Evolutionary conservation across 2,797 vertebrate species (phyloP).

Genomic region (Anguilla marmorata): DNA sequence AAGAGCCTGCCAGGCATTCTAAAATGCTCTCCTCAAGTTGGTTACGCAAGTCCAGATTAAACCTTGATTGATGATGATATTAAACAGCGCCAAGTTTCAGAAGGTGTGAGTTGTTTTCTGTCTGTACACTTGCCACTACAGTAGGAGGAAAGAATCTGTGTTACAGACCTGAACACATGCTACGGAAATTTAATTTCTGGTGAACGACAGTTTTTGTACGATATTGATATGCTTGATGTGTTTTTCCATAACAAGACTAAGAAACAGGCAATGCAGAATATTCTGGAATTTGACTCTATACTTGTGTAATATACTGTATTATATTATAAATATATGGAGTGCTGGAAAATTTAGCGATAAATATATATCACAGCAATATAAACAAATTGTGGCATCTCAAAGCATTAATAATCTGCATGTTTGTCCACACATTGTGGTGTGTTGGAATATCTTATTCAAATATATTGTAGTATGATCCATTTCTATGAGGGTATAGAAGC

Average conservation of each 20-base stretch:
- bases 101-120: background rate
- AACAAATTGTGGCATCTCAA: too few species aligned
- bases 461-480: too few species aligned
- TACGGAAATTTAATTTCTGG: background rate
- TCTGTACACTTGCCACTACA: background rate
- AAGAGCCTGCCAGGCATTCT: background rate
- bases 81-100: background rate
- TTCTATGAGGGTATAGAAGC: background rate
- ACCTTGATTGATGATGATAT: background rate
- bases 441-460: too few species aligned
- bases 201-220: background rate
- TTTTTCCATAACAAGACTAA: too few species aligned
- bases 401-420: too few species aligned
- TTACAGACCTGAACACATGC: background rate
- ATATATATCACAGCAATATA: too few species aligned
- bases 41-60: constrained; percentile 7
- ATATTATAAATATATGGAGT: too few species aligned
- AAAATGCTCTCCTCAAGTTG: background rate
- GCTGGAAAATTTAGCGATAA: too few species aligned
- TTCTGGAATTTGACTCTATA: too few species aligned
- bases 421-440: too few species aligned
- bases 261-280: too few species aligned
- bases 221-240: background rate
- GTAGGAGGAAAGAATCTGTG: background rate
- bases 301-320: too few species aligned